Conservation (phyloP, 64 coral and sea anemone genomes). For the Actinia equina region DNA sequence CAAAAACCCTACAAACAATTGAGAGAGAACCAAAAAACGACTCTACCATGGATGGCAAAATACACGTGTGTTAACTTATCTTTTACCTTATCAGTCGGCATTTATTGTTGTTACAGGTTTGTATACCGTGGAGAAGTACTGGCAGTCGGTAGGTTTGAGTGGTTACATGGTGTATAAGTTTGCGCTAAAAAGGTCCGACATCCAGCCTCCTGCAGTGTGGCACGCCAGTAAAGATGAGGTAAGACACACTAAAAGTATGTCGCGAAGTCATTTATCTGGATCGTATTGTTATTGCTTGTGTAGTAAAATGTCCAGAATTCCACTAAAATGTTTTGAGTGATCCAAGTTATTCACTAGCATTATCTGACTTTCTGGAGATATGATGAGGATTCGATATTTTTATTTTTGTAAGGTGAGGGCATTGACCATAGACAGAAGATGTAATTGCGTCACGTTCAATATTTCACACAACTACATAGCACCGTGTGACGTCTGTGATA, state of each 20-base stretch:
- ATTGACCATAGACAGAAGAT: no score
- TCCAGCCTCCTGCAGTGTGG: conserved; percentile 69
- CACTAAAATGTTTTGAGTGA: no score
- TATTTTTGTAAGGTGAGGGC: no score
- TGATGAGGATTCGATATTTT: no score
- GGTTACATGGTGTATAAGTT: conserved; percentile 91
- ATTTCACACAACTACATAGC: no score
- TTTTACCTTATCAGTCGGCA: not conserved
- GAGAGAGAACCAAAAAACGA: no score
- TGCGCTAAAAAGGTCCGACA: conserved; percentile 63
- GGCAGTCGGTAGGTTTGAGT: conserved; percentile 76
- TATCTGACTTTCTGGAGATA: no score
- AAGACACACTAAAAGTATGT: not conserved
- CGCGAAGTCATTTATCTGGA: not conserved
- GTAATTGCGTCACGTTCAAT: no score
- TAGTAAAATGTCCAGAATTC: no score
- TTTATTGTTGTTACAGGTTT: conserved; percentile 31
- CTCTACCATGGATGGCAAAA: no score
- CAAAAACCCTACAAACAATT: not conserved
- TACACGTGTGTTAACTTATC: not conserved
- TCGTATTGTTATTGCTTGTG: not conserved
- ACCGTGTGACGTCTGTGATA: no score
- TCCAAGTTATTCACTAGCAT: no score
- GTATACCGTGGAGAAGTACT: conserved; percentile 82
- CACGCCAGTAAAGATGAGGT: not conserved